Evolutionary conservation across 2,113 vertebrate genomes (phyloP), one percentile per base, ranked within the genome.

Genomic region (Etheostoma cragini): DNA sequence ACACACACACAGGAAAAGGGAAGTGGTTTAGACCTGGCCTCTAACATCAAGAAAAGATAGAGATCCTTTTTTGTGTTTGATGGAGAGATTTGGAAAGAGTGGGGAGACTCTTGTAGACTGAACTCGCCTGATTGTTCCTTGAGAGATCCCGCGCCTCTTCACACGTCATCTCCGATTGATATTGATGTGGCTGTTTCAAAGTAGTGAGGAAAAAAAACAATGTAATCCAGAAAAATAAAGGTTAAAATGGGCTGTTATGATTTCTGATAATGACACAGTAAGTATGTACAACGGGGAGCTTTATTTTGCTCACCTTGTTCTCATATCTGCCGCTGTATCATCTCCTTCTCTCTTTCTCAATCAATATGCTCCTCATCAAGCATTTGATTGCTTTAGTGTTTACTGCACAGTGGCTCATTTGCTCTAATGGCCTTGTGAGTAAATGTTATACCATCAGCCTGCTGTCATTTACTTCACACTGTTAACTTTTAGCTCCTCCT

Each of bases 361-460:
- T 92, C 89, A 93, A 91, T 93, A 86, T 85, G 88, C 74, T 90
- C 84, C 82, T 83, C 84, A 93, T 92, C 89, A 92, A 87, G 76
- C 82, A 72, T 93, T 89, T 91, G 88, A 93, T 92, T 91, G 90
- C 89, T 91, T 94, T 84, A 84, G 85, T 91, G 91, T 94, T 93
- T 93, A 92, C 91, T 86, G 84, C 89, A 91, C 88, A 88, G 80
- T 86, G 88, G 87, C 89, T 94, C 93, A 92, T 94, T 94, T 92
- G 84, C 89, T 89, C 73, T 90, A 92, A 93, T 91, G 86, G 92
- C 91, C 85, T 82, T 76, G 78, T 81, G 79, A 88, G 89, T 91
- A 88, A 92, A 93, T 89, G 88, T 89, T 89, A 81, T 82, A 89
- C 88, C 79, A 85, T 93, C 88, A 83, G 84, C 82, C 80, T 82